Evolutionary conservation across 2,113 vertebrate genomes (phyloP).

Genomic region (Procavia capensis): DNA sequence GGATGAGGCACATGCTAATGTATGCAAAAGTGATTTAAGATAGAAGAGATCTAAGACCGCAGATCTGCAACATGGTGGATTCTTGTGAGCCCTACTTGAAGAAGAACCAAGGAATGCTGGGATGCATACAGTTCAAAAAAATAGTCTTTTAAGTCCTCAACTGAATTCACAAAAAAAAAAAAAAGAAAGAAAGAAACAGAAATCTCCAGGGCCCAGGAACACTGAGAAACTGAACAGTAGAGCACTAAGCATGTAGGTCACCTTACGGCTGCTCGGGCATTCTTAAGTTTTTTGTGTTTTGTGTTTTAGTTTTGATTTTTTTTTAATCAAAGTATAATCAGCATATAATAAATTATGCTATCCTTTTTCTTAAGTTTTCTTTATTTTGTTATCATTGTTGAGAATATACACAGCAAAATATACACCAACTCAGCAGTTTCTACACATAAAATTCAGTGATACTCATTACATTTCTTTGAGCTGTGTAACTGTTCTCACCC

Average conservation of each 20-base stretch:
- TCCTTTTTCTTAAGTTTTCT: neutral
- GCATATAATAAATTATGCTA: neutral
- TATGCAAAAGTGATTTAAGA: neutral
- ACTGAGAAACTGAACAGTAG: neutral
- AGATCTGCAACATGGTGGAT: neutral
- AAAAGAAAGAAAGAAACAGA: neutral
- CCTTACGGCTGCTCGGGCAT: neutral
- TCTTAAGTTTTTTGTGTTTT: neutral
- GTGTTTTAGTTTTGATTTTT: neutral
- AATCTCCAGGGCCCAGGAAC: neutral
- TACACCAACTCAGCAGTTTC: too few species aligned
- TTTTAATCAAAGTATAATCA: slow-evolving; percentile 10
- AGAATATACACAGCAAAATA: too few species aligned
- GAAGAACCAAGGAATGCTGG: neutral
- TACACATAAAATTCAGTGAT: too few species aligned
- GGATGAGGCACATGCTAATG: neutral
- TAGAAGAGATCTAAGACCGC: neutral
- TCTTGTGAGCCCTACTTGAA: neutral
- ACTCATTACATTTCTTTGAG: too few species aligned
- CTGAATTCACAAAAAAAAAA: neutral
- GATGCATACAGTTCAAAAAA: neutral
- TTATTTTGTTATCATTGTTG: neutral
- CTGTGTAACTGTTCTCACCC: too few species aligned
- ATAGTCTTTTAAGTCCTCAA: neutral
- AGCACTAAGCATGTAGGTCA: neutral